Evolutionary conservation across 2,888 invertebrate genomes (phyloP).

Genomic region (Archips xylosteana): DNA sequence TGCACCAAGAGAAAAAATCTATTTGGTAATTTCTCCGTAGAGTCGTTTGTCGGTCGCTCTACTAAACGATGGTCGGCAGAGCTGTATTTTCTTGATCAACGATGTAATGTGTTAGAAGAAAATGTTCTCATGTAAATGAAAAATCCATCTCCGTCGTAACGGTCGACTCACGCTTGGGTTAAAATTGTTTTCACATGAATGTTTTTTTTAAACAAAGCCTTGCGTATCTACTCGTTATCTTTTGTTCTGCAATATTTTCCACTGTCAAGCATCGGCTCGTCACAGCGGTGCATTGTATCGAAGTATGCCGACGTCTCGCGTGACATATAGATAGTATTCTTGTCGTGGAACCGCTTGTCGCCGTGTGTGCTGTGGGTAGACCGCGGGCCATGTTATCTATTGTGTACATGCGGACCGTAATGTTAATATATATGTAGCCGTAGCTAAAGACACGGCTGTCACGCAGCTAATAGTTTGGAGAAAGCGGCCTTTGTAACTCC

Average conservation of each 20-base stretch:
- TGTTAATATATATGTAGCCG: conserved; percentile 58
- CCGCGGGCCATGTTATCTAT: conserved; percentile 64
- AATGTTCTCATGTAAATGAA: not conserved
- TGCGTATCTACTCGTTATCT: conserved; percentile 32
- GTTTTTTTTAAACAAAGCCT: conserved; percentile 27
- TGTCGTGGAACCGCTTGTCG: conserved; percentile 59
- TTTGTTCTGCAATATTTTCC: conserved; percentile 43
- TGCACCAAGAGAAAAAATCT: no score
- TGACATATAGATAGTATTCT: conserved; percentile 43
- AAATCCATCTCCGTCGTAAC: not conserved
- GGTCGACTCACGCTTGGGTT: conserved; percentile 7
- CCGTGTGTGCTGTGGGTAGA: conserved; percentile 65
- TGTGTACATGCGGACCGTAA: conserved; percentile 70
- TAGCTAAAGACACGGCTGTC: conserved; percentile 38
- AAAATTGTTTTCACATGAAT: conserved; percentile 26
- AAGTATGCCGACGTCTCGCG: conserved; percentile 59
- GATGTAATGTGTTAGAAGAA: not conserved
- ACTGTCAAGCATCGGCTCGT: conserved; percentile 46
- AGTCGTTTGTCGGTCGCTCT: not conserved
- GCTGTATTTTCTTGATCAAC: not conserved
- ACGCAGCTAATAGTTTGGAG: conserved; percentile 37
- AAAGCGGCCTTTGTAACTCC: conserved; percentile 35
- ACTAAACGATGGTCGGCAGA: not conserved
- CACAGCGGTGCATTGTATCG: conserved; percentile 53
- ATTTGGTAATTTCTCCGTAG: no score